Percentiles rank a stretch among this genome's conserved stretches.
Evolutionary conservation across 92 coral and sea anemone genomes (phyloP).

Genomic region (Siderastrea siderea): DNA sequence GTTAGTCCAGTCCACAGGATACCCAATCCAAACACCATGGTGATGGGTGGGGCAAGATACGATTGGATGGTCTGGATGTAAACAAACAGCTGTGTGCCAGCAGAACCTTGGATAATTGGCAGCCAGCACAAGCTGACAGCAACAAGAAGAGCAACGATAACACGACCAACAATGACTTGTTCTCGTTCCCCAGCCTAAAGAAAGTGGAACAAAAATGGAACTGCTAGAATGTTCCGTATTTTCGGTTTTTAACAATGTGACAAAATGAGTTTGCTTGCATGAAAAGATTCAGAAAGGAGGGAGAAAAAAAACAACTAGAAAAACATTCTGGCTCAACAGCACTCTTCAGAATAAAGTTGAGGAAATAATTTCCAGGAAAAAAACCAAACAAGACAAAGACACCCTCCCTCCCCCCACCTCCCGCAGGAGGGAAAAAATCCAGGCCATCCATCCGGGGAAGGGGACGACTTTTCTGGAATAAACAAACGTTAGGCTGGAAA

Average conservation of each 20-base stretch:
- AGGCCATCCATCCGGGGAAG: too few species aligned
- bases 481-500: too few species aligned
- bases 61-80: conserved; percentile 98
- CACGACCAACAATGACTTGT: conserved; percentile 89
- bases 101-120: conserved; percentile 91
- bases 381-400: too few species aligned
- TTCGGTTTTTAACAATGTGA: background rate
- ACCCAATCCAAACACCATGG: conserved; percentile 91
- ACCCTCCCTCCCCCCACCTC: too few species aligned
- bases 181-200: conserved; percentile 87
- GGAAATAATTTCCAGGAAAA: too few species aligned
- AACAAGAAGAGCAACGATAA: conserved; percentile 83
- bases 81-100: conserved; percentile 89
- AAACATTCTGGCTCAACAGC: background rate
- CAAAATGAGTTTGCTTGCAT: background rate
- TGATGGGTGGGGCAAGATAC: conserved; percentile 94
- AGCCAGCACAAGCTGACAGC: conserved; percentile 90
- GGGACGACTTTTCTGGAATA: too few species aligned
- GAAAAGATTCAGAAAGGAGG: background rate
- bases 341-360: too few species aligned
- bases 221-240: background rate
- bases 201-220: background rate
- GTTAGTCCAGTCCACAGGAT: conserved; percentile 99
- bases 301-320: background rate
- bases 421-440: too few species aligned